Conservation (phyloP, 2,113 vertebrate species). For the Prionailurus bengalensis region DNA sequence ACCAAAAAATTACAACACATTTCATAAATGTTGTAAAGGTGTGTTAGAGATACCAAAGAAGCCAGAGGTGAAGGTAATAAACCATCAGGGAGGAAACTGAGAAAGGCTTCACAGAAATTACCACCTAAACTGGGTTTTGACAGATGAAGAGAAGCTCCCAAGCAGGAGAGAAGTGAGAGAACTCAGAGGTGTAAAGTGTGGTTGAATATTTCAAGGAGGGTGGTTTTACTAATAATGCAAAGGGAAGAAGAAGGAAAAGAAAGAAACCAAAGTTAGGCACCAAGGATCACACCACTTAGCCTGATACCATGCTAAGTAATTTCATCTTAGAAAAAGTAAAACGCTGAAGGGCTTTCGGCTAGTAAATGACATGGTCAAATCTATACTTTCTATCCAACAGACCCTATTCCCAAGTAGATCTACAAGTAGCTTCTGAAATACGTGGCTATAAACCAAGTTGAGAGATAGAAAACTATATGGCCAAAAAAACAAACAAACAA, state of each 20-base stretch:
- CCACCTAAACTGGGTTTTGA: not conserved
- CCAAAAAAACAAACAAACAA: no score
- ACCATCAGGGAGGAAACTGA: conserved; percentile 1
- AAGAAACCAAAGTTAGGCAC: not conserved
- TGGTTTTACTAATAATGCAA: conserved; percentile 31
- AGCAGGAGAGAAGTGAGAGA: not conserved
- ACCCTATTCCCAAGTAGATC: not conserved
- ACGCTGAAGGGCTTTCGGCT: not conserved
- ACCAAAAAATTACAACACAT: conserved; percentile 21
- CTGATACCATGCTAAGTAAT: not conserved
- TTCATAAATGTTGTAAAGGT: not conserved
- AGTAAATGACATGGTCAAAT: not conserved
- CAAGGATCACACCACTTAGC: not conserved
- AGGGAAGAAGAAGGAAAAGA: not conserved
- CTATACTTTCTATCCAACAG: not conserved
- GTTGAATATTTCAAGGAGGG: not conserved
- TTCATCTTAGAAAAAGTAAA: conserved; percentile 24
- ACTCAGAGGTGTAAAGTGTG: not conserved
- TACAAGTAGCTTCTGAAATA: conserved; percentile 42
- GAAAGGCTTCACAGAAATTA: conserved; percentile 44
- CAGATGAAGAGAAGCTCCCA: conserved; percentile 33
- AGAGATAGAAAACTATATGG: not conserved
- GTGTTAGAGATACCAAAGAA: conserved; percentile 24
- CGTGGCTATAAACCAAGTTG: not conserved
- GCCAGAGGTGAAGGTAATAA: not conserved